Evolutionary conservation across 2,113 vertebrate genomes (phyloP), one percentile per base, ranked within the genome.

Genomic region (Catharus fuscescens): DNA sequence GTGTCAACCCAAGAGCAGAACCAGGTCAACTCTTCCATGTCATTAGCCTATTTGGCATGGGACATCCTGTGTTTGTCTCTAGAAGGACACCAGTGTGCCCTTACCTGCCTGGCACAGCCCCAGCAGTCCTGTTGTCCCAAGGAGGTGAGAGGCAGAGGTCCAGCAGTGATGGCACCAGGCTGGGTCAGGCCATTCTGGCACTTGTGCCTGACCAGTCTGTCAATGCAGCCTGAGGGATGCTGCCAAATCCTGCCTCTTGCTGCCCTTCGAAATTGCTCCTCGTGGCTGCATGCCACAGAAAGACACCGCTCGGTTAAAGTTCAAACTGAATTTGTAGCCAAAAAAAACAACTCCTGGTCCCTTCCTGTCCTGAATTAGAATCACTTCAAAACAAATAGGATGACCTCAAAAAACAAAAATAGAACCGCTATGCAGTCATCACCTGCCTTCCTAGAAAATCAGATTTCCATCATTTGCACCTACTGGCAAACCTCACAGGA

Each of bases 351-450:
- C 23, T 71, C 40, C 61, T 54, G 50, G 42, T 83, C 67, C 44
- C 56, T 86, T 77, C 60, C 85, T 66, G 65, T 56, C 70, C 87
- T 48, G 57, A 90, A 88, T 91, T 86, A 81, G 92, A 92, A 91
- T 28, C 40, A 82, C 90, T 92, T 90, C 88, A 88, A 95, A 96
- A 83, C 86, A 96, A 93, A 94, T 20, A 80, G 25, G 42, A 38
- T 95, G 91, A 95, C 61, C 76, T 96, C 76, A 88, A 71, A 93
- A 42, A 7, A 20, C 42, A 74, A 86, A 95, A 95, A 78, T 59
- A 86, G 80, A 86, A 80, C 32, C 12, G 20, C 67, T 74, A 10
- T 25, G 70, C 52, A 32, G 7, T 61, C 45, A 54, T 32, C 38
- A 80, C 36, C 62, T 90, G 76, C 50, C 36, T 93, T 85, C 71